Base-by-base conservation (phyloP, 2,797 vertebrate genomes). In the Ceyx erithaca region DNA sequence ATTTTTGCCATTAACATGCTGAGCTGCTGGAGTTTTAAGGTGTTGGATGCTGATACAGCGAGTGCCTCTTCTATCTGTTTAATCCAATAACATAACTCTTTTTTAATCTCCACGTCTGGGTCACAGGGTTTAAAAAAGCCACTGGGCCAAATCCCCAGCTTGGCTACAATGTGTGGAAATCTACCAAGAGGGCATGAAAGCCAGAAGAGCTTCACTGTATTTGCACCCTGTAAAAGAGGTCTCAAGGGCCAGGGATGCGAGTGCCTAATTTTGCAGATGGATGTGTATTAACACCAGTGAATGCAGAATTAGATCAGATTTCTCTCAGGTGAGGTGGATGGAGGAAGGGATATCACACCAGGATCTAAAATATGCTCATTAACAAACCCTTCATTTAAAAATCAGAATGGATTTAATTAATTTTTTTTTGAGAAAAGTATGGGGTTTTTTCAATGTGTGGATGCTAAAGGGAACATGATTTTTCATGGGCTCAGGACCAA, bases 81-180 rank as follows among this genome's bases (percentile, higher is more conserved):
- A 96, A 96, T 96, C 94, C 94, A 80, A 96, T 96, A 94, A 96
- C 81, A 90, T 71, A 93, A 93, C 91, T 95, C 87, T 90, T 76
- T n/a, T 86, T 90, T 95, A 94, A 96, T 95, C 95, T 93, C 93
- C 48, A 55, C 0, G 93, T 96, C 94, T 95, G 91, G 94, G 94
- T 95, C 95, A 95, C 72, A 95, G 93, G 92, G 89, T 95, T 95
- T 96, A 95, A 95, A 96, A 95, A 94, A 95, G 93, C 89, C 87
- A 80, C 82, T 48, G 91, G 94, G 87, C 87, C 95, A 96, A 95
- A 96, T 96, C 93, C 90, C 71, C 72, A 57, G 69, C 94, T 95
- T 95, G 92, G 91, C 91, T 83, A 45, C 73, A 57, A 62, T 0
- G 2, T 11, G 48, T 94, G 95, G 92, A 95, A 96, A 96, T 92